These are phyloP conservation scores for Bradypodion pumilum DNA, from an alignment of 2,797 vertebrate genomes.

Conservation along the genomic window DNA sequence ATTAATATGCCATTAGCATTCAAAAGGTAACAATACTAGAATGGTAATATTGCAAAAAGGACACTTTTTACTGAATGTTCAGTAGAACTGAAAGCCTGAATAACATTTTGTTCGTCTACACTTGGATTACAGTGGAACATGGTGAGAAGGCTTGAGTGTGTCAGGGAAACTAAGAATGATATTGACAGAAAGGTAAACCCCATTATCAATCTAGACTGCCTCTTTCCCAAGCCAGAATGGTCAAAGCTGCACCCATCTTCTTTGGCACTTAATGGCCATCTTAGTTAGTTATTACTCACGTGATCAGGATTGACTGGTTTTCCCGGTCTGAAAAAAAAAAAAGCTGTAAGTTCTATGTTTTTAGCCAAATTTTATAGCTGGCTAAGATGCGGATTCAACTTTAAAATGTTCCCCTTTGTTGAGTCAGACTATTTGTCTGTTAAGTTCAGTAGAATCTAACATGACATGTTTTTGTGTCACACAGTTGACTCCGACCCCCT, in stretches of 20 bases:
- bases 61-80: neutral
- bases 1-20: neutral
- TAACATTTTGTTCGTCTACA: neutral
- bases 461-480: too few species aligned
- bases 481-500: too few species aligned
- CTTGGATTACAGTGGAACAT: neutral
- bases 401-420: neutral
- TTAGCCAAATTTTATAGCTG: too few species aligned
- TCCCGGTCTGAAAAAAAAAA: slow-evolving; percentile 67
- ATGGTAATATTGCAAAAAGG: neutral
- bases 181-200: too few species aligned
- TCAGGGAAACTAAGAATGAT: too few species aligned
- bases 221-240: too few species aligned
- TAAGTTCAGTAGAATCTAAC: neutral
- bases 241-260: too few species aligned
- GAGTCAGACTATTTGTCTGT: neutral
- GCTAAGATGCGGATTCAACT: neutral
- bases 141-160: too few species aligned
- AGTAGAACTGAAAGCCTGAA: neutral
- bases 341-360: neutral
- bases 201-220: too few species aligned
- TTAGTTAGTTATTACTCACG: slow-evolving; percentile 56
- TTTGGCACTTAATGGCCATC: too few species aligned
- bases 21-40: neutral
- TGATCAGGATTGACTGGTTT: slow-evolving; percentile 75